These are phyloP conservation scores for Bradypus variegatus DNA, from an alignment of 2,797 vertebrate genomes.

Conservation along the genomic window DNA sequence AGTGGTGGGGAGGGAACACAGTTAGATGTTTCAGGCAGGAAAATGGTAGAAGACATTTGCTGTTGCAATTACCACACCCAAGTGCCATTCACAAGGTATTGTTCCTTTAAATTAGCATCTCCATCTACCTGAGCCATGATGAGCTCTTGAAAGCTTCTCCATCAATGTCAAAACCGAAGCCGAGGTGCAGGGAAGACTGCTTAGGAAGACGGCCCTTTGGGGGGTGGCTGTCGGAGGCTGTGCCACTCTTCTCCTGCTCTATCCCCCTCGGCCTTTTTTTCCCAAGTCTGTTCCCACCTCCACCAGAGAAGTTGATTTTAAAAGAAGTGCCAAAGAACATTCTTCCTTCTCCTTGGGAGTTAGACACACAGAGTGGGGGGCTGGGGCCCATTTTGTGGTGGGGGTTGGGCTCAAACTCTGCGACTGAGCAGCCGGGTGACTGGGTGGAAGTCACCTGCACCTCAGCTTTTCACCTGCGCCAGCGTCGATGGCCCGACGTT, in stretches of 20 bases:
- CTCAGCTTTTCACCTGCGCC: not conserved
- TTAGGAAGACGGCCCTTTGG: slow-evolving; percentile 46
- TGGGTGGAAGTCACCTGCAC: no score
- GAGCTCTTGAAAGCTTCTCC: slow-evolving; percentile 58
- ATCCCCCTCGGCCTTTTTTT: slow-evolving; percentile 36
- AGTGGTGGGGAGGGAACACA: not conserved
- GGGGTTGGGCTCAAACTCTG: not conserved
- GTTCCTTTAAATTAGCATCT: slow-evolving; percentile 59
- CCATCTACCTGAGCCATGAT: slow-evolving; percentile 5
- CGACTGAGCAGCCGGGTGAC: not conserved
- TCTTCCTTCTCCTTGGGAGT: not conserved
- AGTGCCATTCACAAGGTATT: slow-evolving; percentile 37
- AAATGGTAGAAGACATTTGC: slow-evolving; percentile 27
- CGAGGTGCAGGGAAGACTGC: slow-evolving; percentile 35
- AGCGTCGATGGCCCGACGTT: no score
- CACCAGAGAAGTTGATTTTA: not conserved
- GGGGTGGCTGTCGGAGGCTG: slow-evolving; percentile 15
- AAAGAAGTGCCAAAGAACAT: not conserved
- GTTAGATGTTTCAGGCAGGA: slow-evolving; percentile 2
- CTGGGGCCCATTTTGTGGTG: not conserved
- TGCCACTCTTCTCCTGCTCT: not conserved
- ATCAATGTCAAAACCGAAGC: slow-evolving; percentile 59
- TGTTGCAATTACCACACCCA: not conserved
- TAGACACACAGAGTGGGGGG: not conserved
- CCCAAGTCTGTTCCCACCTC: not conserved